Evolutionary conservation across 2,113 vertebrate species (phyloP).

Genomic region (Albula glossodonta): DNA sequence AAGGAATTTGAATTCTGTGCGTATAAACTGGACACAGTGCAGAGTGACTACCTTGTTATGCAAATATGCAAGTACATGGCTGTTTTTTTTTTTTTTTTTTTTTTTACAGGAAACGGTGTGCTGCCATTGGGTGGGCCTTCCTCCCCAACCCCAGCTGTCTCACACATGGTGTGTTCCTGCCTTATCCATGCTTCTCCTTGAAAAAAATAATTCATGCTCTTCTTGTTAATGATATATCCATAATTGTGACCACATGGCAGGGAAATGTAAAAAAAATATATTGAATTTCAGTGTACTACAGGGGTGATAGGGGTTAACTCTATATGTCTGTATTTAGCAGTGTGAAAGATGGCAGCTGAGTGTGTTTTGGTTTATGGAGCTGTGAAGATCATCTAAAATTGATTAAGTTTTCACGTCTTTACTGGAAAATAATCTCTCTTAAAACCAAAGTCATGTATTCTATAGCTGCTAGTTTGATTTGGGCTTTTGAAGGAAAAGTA

Average conservation of each 20-base stretch:
- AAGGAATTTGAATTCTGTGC: background rate
- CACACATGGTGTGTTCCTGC: slow-evolving; percentile 45
- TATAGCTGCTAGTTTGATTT: too few relatives aligned
- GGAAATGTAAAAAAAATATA: too few relatives aligned
- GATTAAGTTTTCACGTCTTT: background rate
- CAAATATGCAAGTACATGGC: background rate
- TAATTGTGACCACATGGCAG: too few relatives aligned
- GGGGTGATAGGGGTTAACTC: too few relatives aligned
- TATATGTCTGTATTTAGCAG: too few relatives aligned
- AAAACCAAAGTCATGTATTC: too few relatives aligned
- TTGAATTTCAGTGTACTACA: too few relatives aligned
- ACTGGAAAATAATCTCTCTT: background rate
- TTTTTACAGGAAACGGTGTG: slow-evolving; percentile 34
- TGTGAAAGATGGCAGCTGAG: too few relatives aligned
- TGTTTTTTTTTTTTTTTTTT: slow-evolving; percentile 2
- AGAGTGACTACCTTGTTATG: background rate
- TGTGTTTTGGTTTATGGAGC: background rate
- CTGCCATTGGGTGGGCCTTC: slow-evolving; percentile 13
- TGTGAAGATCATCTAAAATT: background rate
- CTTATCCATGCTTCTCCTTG: background rate
- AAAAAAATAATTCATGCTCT: background rate
- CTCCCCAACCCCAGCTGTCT: slow-evolving; percentile 27
- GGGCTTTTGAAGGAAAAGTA: too few relatives aligned
- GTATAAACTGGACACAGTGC: too few relatives aligned
- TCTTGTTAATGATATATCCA: background rate